These are phyloP conservation scores for Mus caroli DNA, from an alignment of 2,797 vertebrate species.

Conservation along the genomic window DNA sequence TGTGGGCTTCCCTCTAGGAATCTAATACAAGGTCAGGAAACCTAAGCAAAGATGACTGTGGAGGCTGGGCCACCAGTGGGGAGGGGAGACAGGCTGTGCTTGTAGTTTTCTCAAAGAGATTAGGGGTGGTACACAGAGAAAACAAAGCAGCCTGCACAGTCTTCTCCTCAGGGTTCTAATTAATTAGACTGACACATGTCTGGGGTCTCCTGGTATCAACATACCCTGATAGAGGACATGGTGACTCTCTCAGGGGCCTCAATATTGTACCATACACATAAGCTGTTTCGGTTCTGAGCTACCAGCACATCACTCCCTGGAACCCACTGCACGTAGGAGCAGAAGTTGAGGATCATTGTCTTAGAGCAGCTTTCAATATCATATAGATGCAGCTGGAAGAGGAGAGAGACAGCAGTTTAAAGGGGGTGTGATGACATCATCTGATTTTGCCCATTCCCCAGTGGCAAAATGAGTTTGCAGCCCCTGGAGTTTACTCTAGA, in stretches of 20 bases:
- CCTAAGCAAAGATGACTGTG: background rate
- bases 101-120: background rate
- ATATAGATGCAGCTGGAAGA: conserved; percentile 93
- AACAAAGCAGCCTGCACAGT: background rate
- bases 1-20: background rate
- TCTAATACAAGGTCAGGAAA: conserved; percentile 8
- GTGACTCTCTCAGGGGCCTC: conserved; percentile 96
- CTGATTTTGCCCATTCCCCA: background rate
- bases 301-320: conserved; percentile 97
- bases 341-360: conserved; percentile 94
- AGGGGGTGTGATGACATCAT: background rate
- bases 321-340: conserved; percentile 98
- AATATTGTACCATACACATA: conserved; percentile 98
- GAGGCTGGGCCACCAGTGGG: background rate
- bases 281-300: conserved; percentile 94
- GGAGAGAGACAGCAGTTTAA: conserved; percentile 62
- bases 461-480: background rate
- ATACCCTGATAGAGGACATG: conserved; percentile 96
- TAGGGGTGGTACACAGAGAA: background rate
- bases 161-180: background rate
- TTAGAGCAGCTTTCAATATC: conserved; percentile 92
- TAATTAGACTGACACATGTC: background rate
- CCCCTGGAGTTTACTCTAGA: background rate
- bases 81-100: background rate
- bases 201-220: background rate